Base-by-base conservation (phyloP, 2,888 invertebrate species). In the Drosophila picticornis region DNA sequence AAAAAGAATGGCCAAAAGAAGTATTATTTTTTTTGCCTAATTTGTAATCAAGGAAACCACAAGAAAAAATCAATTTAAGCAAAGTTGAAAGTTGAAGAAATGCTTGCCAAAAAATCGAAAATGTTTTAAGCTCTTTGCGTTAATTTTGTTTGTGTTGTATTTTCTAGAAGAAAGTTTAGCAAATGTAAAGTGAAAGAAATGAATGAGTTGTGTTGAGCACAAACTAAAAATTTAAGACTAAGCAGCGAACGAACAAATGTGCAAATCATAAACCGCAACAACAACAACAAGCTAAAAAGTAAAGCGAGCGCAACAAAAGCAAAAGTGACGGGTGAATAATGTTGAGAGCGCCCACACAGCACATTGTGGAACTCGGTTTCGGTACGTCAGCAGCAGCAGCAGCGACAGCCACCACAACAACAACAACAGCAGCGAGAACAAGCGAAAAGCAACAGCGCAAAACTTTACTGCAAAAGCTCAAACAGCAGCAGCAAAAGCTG, bases 261-360 rank as follows among this genome's bases (percentile, higher is more conserved):
- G 70, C 64, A 76, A 80, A 72, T 73, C 64, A 73, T 69, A 69
- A 80, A 63, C 66, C 63, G 66, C 48, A 74, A 62, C 46, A 64
- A 66, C 55, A 64, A 53, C 43, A 72, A 72, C 29, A 67, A 66
- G 71, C 61, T 74, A 84, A 90, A 36, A 73, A 71, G 66, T 38
- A 58, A 58, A 52, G 31, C 27, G 40, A 48, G 25, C n/a, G 34
- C 43, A 57, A 63, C 22, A 61, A 72, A 68, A 79, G 72, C 80
- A 88, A 87, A 90, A 90, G 87, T 90, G 90, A 87, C 72, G 75
- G 87, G 87, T 89, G 86, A 92, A 93, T 92, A 93, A 87, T 94
- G 94, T 94, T 93, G 94, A 94, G 92, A 93, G 94, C 94, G 91
- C 94, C 93, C 93, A 94, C 93, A 90, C 94, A 85, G 80, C 85